Conservation (phyloP, 2,888 invertebrate genomes). For the Patella pellucida region DNA sequence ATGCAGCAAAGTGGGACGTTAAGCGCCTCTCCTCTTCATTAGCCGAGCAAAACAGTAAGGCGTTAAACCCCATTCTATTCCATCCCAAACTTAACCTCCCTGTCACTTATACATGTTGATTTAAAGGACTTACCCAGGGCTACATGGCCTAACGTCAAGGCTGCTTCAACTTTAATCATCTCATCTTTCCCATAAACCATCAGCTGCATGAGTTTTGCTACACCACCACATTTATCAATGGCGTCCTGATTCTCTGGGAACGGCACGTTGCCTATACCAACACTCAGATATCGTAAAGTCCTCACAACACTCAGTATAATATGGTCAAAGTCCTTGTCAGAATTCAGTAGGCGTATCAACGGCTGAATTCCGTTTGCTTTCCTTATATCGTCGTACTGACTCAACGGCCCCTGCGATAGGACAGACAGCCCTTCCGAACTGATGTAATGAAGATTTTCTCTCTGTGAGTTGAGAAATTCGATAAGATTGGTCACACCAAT, state of each 20-base stretch:
- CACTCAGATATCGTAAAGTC: constrained; percentile 64
- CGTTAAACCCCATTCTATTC: too few relatives aligned
- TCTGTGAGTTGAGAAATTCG: constrained; percentile 66
- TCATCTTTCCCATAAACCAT: constrained; percentile 67
- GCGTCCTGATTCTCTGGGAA: constrained; percentile 62
- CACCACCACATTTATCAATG: constrained; percentile 62
- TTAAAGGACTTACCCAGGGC: constrained; percentile 53
- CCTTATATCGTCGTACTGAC: constrained; percentile 62
- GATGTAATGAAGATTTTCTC: constrained; percentile 66
- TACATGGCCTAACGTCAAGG: constrained; percentile 64
- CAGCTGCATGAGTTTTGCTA: constrained; percentile 65
- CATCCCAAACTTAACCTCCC: too few relatives aligned
- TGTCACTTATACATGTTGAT: too few relatives aligned
- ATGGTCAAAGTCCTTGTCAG: constrained; percentile 56
- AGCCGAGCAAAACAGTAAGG: too few relatives aligned
- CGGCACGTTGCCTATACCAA: constrained; percentile 67
- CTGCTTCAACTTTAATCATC: constrained; percentile 68
- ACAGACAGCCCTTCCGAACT: constrained; percentile 69
- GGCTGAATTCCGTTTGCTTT: constrained; percentile 64
- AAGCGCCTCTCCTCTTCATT: too few relatives aligned
- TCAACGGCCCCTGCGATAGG: constrained; percentile 65
- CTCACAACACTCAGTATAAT: constrained; percentile 67
- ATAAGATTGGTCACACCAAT: constrained; percentile 66
- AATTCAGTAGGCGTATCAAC: constrained; percentile 60
- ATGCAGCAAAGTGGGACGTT: too few relatives aligned